Conservation (phyloP, 2,113 vertebrate species). For the Chloroceryle aenea region DNA sequence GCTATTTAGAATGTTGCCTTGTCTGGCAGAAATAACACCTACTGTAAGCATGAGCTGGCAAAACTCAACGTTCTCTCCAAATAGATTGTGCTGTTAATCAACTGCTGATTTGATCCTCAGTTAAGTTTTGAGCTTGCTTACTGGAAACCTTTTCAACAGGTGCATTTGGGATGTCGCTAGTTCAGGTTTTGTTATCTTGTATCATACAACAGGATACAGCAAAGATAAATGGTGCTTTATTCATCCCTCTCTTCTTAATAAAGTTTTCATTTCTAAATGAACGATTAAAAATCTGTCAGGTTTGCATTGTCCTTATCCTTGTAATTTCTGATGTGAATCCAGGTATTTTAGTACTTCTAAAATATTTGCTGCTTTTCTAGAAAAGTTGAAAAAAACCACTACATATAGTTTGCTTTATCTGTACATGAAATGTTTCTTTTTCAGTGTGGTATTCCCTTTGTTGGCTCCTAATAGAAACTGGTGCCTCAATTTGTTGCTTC, state of each 20-base stretch:
- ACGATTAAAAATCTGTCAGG: not conserved
- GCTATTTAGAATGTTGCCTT: not conserved
- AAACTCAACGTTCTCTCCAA: not conserved
- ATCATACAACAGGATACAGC: too few relatives aligned
- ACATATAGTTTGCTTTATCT: not conserved
- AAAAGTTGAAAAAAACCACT: not conserved
- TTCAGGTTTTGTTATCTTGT: not conserved
- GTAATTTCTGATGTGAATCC: not conserved
- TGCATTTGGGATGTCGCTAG: not conserved
- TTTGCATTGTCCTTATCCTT: not conserved
- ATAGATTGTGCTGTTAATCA: not conserved
- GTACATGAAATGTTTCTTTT: not conserved
- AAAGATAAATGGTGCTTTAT: not conserved
- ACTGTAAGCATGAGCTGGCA: not conserved
- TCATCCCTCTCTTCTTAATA: not conserved
- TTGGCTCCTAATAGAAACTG: slow-evolving; percentile 4
- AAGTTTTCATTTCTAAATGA: not conserved
- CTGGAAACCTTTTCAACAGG: not conserved
- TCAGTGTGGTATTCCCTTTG: not conserved
- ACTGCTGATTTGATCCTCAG: not conserved
- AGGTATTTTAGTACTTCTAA: not conserved
- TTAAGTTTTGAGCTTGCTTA: not conserved
- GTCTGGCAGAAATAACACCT: not conserved
- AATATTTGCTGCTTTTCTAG: too few relatives aligned
- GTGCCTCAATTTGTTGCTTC: slow-evolving; percentile 42